Conservation (phyloP, 37 sponge, comb jelly and placozoan genomes). For the Tethya wilhelma region DNA sequence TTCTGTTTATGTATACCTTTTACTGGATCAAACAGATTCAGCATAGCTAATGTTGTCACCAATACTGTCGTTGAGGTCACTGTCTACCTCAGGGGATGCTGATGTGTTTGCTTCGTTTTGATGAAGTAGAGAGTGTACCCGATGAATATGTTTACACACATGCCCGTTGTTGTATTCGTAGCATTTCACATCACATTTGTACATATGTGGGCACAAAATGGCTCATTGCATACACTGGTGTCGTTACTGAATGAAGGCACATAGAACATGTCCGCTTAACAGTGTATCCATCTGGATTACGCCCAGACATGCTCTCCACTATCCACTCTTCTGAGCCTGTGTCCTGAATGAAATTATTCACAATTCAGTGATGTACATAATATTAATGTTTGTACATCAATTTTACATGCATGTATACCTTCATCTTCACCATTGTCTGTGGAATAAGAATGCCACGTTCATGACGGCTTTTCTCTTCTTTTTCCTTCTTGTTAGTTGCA, state of each 20-base stretch:
- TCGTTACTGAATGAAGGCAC: no score
- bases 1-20: slow-evolving; percentile 14
- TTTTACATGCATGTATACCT: background rate
- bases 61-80: no score
- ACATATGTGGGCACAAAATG: slow-evolving; percentile 37
- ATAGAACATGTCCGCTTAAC: background rate
- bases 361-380: background rate
- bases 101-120: background rate
- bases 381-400: no score
- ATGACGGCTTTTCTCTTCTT: slow-evolving; percentile 6
- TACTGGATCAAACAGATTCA: slow-evolving; percentile 16
- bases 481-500: background rate
- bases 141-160: slow-evolving; percentile 28
- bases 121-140: slow-evolving; percentile 27
- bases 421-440: background rate
- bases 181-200: slow-evolving; percentile 28
- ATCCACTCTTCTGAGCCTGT: background rate
- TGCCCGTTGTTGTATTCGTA: slow-evolving; percentile 46
- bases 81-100: background rate
- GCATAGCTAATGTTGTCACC: background rate
- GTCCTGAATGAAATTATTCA: background rate
- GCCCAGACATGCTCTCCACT: background rate
- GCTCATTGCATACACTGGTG: no score
- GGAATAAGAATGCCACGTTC: slow-evolving; percentile 10
- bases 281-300: slow-evolving; percentile 21